Evolutionary conservation across 2,888 invertebrate species (phyloP), one percentile per base, ranked within the genome.

Genomic region (Pandemis cinnamomeana): DNA sequence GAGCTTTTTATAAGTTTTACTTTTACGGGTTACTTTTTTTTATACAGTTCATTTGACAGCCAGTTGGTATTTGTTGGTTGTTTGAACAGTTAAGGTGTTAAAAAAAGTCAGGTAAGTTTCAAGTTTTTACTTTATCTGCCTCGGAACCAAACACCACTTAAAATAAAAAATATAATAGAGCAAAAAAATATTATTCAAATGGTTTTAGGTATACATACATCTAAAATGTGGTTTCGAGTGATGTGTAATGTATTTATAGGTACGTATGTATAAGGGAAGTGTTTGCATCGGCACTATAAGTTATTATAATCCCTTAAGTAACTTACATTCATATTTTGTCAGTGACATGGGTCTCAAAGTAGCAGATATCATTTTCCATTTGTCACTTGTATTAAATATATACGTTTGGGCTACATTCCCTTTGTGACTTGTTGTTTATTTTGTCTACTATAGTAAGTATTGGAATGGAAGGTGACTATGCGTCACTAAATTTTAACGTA

Each of bases 271-370:
- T 7, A 58, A 58, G 5, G 20, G 46, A 46, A 41, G 15, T 15
- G 13, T 68, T 72, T 58, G 63, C 58, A 60, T 67, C 44, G 46
- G 46, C 60, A 73, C 60, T 64, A 70, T 66, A 64, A 73, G 58
- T 61, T 73, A 64, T 73, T 69, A 60, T 70, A 69, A 73, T 73
- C 69, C 73, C 69, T 27, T 60, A 73, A 66, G 73, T 69, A 73
- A 70, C 66, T 73, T 73, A 69, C 69, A 66, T 73, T 51, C 69
- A 66, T 73, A 69, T 70, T 69, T 73, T 73, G 69, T 51, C 62
- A 66, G 64, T 73, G 73, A 69, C 73, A 51, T 15, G 69, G 69
- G 64, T 69, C 48, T 46, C 64, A 60, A 69, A 73, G 69, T 64
- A 51, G 51, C 64, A 53, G 67, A 62, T 72, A 66, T 73, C 69